Base-by-base conservation (phyloP, 2,113 vertebrate species). In the Dinomys branickii region DNA sequence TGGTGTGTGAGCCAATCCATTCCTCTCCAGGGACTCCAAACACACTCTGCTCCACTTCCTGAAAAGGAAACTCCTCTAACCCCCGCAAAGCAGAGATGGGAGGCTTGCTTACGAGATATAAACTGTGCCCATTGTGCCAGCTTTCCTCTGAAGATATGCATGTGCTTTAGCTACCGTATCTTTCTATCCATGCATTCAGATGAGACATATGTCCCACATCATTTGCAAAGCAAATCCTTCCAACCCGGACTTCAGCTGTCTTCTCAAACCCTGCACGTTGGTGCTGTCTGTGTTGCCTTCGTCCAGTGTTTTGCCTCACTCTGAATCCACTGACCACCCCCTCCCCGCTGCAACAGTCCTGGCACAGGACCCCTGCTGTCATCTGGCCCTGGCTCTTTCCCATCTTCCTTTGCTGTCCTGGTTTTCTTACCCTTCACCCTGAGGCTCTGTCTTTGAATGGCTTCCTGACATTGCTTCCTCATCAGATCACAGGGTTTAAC, bases 181-280 rank as follows among this genome's bases (percentile, higher is more conserved):
- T 97, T 95, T 90, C 85, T 92, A 58, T 85, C 83, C 94, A 59
- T 13, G 91, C 50, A 97, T 96, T 96, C 94, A 96, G 92, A 97
- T 90, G 88, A 97, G 94, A 94, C 97, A 96, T 96, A 97, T 96
- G 96, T 87, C 81, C 69, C 54, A 59, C 58, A 67, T 94, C 93
- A 94, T 97, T 90, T 95, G 94, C 89, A 96, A 95, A 92, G 85
- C 9, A 59, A 96, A 92, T 95, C 69, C 50, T 50, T 95, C 50
- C 90, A 86, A 41, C n/a, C 54, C n/a, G 1, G 41, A 92, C 54
- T 71, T 47, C 80, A 26, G 24, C 44, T 78, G 44, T 5, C 30
- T 11, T 41, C 35, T 73, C 13, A 1, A 3, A 0, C 61, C 16
- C 52, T 2, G 13, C 35, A n/a, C 41, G 26, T 80, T n/a, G 35